Conservation (phyloP, 2,797 vertebrate species). For the Xyrichtys novacula region DNA sequence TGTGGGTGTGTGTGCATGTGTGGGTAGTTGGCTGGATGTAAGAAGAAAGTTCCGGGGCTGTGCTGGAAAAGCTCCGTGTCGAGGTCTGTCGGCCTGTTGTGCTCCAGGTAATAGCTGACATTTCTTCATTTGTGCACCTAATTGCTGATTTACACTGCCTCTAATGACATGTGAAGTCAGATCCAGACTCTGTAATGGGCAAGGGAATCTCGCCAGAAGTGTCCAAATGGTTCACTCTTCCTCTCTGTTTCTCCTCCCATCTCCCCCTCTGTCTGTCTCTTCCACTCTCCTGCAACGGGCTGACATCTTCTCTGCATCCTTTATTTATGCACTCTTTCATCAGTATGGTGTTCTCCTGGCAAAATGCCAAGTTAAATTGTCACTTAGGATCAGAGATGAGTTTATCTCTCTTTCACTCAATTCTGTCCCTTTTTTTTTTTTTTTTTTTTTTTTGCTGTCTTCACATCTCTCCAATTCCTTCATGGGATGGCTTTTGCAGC, state of each 20-base stretch:
- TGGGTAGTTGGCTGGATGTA: conserved; percentile 38
- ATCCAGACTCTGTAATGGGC: conserved; percentile 73
- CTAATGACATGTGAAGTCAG: conserved; percentile 73
- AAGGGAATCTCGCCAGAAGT: conserved; percentile 77
- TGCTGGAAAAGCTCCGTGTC: conserved; percentile 54
- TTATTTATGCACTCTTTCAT: conserved; percentile 84
- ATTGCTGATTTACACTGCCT: conserved; percentile 81
- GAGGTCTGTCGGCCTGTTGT: conserved; percentile 62
- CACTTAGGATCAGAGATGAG: conserved; percentile 81
- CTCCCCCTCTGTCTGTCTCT: conserved; percentile 69
- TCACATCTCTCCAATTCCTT: conserved; percentile 60
- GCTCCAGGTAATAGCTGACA: conserved; percentile 76
- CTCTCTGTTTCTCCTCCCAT: conserved; percentile 49
- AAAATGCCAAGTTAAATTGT: conserved; percentile 82
- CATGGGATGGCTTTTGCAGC: conserved; percentile 56
- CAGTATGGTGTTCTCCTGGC: conserved; percentile 70
- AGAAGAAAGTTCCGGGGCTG: conserved; percentile 51
- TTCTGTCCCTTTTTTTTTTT: conserved; percentile 21
- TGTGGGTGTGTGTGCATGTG: conserved; percentile 15
- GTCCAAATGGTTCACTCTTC: conserved; percentile 71
- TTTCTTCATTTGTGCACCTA: conserved; percentile 80
- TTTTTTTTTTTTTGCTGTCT: conserved; percentile 42
- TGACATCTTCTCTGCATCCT: conserved; percentile 77
- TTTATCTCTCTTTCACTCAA: conserved; percentile 70
- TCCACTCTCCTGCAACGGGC: conserved; percentile 61